A percentile compares a stretch with the other conserved stretches of the same genome.
Conservation (phyloP, 2,113 vertebrate species). For the Phoxinus phoxinus region DNA sequence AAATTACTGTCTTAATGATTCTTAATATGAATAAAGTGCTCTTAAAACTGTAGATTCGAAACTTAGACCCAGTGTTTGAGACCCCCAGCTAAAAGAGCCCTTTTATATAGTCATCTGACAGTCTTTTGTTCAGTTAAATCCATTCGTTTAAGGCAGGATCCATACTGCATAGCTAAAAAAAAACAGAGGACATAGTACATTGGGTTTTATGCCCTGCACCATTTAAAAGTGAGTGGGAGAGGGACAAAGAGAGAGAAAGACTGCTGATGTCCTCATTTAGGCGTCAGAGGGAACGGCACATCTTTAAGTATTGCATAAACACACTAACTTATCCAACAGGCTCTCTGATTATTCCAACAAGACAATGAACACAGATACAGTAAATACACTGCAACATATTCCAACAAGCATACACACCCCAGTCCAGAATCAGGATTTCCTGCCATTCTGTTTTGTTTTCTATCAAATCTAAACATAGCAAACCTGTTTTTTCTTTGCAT, state of each 20-base stretch:
- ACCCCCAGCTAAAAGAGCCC: constrained; percentile 28
- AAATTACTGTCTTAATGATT: not conserved
- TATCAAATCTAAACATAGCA: constrained; percentile 41
- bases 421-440: constrained; percentile 58
- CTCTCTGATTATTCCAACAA: not conserved
- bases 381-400: not conserved
- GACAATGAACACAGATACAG: not conserved
- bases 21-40: not conserved
- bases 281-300: not conserved
- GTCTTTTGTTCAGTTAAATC: constrained; percentile 40
- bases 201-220: constrained; percentile 36
- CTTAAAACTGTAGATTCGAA: not conserved
- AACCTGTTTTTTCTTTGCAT: constrained; percentile 15
- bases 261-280: constrained; percentile 32
- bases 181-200: constrained; percentile 35
- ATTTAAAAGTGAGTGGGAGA: constrained; percentile 39
- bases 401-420: not conserved
- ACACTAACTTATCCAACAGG: not conserved
- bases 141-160: constrained; percentile 28
- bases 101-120: constrained; percentile 38
- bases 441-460: constrained; percentile 55
- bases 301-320: constrained; percentile 13
- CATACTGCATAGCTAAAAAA: constrained; percentile 33
- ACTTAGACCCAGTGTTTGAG: constrained; percentile 23
- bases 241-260: not conserved